phyloP scores from a whole-genome alignment of 2,797 vertebrate species.

The Naso thynnoides region DNA sequence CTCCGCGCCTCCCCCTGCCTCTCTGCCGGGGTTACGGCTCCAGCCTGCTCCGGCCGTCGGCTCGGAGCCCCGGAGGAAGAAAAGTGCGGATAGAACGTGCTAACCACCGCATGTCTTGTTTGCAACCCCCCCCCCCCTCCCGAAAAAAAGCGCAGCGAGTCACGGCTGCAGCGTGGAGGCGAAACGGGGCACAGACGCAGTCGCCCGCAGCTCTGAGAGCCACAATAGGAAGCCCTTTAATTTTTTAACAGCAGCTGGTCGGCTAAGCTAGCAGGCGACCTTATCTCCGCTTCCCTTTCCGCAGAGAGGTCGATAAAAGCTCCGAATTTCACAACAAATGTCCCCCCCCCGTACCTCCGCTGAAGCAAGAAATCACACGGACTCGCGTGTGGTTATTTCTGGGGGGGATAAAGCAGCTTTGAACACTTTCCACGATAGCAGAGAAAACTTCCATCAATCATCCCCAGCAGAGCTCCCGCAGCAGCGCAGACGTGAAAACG shows the following conservation, averaged over 20 bases:
- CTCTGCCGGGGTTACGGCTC: conserved; percentile 50
- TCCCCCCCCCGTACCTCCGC: neutral
- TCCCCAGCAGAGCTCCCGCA: conserved; percentile 54
- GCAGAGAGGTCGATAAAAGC: conserved; percentile 4
- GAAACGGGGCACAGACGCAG: conserved; percentile 8
- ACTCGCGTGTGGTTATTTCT: neutral
- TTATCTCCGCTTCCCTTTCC: conserved; percentile 42
- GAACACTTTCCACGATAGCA: conserved; percentile 69
- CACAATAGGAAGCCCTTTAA: conserved; percentile 83
- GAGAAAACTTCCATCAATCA: conserved; percentile 80
- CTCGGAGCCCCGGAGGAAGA: conserved; percentile 27
- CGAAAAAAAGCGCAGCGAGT: too few relatives aligned
- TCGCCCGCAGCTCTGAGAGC: conserved; percentile 15
- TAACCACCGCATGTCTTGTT: conserved; percentile 16
- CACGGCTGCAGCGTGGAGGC: neutral
- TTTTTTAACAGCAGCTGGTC: conserved; percentile 82
- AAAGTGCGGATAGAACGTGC: conserved; percentile 42
- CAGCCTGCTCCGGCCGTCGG: conserved; percentile 46
- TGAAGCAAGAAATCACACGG: neutral
- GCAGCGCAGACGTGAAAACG: conserved; percentile 35
- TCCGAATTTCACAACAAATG: conserved; percentile 1
- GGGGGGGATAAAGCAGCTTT: conserved; percentile 35
- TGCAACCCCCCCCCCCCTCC: neutral
- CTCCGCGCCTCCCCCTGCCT: conserved; percentile 45
- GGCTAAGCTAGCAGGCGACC: conserved; percentile 63